Evolutionary conservation across 1,140 invertebrate genomes (phyloP).

Genomic region (Hetaerina americana): DNA sequence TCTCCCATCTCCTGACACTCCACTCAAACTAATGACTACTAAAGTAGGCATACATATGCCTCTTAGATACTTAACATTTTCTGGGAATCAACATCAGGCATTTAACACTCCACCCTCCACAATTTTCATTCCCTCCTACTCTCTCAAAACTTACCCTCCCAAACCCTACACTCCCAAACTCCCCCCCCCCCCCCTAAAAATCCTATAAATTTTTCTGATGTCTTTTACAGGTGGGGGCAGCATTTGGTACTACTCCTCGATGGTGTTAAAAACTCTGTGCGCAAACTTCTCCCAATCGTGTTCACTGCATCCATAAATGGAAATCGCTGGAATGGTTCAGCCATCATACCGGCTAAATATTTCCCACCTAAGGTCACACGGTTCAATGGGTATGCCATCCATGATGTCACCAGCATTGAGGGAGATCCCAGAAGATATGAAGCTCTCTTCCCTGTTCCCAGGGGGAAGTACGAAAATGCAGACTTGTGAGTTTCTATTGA

Average conservation of each 20-base stretch:
- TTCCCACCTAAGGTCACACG: conserved; percentile 32
- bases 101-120: no score
- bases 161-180: no score
- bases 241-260: conserved; percentile 33
- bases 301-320: conserved; percentile 10
- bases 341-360: conserved; percentile 27
- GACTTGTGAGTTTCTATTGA: not conserved
- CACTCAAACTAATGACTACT: no score
- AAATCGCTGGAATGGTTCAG: conserved; percentile 27
- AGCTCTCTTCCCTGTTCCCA: not conserved
- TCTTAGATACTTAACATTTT: no score
- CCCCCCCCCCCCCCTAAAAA: no score
- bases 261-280: conserved; percentile 24
- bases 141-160: no score
- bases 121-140: no score
- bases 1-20: no score
- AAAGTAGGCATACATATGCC: no score
- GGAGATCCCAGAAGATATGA: not conserved
- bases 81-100: no score
- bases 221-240: conserved; percentile 23
- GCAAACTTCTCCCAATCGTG: conserved; percentile 25
- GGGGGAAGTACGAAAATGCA: not conserved
- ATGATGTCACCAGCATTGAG: conserved; percentile 25
- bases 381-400: conserved; percentile 44
- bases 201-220: no score